Evolutionary conservation across 2,797 vertebrate genomes (phyloP), one percentile per base, ranked within the genome.

Genomic region (Sphenopsis melanotis): DNA sequence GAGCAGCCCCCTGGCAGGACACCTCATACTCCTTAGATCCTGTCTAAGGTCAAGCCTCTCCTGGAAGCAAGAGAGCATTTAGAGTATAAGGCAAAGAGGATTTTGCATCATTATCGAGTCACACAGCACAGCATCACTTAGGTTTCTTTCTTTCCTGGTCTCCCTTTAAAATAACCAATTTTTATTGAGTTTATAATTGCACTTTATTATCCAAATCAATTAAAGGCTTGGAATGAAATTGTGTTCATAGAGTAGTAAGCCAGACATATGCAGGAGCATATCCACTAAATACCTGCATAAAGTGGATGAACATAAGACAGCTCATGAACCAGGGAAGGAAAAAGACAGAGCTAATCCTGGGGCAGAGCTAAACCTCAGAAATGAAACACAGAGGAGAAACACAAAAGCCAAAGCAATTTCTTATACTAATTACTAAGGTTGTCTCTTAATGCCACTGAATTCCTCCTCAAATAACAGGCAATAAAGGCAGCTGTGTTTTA

Each of bases 261-360:
- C 85, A 93, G 66, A 84, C 46, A 63, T 56, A 87, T 56, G 74
- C 19, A 84, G 65, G 9, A 92, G 85, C 32, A 74, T 50, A 91
- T 83, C 94, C 95, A 90, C 91, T 92, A 93, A 92, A 91, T 37
- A 76, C 70, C 84, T 94, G 77, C 74, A 74, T 74, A 76, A 91
- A 95, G 66, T n/a, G 26, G 55, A 71, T 68, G 70, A 93, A 78
- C 39, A 47, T 57, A 59, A 87, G 61, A 57, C 83, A 95, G 57
- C 65, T 95, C 82, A 59, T n/a, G 76, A 81, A 83, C 19, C 52
- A 85, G 9, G 20, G 50, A 84, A 72, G 36, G 44, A 68, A 47
- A 34, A 59, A 80, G 42, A 27, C 3, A 74, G 71, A 87, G 66
- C n/a, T 86, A 91, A 94, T 91, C 46, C 64, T 59, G 46, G 42